Conservation (phyloP, 2,113 vertebrate species). For the Blennius ocellaris region DNA sequence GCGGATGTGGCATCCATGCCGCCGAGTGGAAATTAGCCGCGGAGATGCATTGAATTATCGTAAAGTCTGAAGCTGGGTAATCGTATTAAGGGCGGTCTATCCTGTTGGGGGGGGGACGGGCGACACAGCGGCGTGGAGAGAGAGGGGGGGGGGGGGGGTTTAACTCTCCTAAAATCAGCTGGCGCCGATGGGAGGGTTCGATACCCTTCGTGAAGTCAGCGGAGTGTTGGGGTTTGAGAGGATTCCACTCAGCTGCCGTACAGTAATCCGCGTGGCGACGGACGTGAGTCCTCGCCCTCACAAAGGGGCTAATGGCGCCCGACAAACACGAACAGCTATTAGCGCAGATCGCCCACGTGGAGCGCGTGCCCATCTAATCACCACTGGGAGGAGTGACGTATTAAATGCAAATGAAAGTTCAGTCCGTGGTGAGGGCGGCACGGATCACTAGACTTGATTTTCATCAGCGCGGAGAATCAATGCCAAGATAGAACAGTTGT, state of each 20-base stretch:
- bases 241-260: too few relatives aligned
- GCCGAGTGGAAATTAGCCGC: slow-evolving; percentile 72
- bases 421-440: slow-evolving; percentile 22
- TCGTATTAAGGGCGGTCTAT: slow-evolving; percentile 76
- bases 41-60: slow-evolving; percentile 79
- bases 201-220: slow-evolving; percentile 40
- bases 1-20: slow-evolving; percentile 71
- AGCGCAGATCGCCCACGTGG: slow-evolving; percentile 49
- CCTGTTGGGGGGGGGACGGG: slow-evolving; percentile 67
- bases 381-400: slow-evolving; percentile 42
- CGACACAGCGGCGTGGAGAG: too few relatives aligned
- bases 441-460: slow-evolving; percentile 8
- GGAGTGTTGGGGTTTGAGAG: too few relatives aligned
- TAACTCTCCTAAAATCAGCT: slow-evolving; percentile 54
- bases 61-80: slow-evolving; percentile 78
- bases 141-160: slow-evolving; percentile 35
- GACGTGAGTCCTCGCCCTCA: neutral
- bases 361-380: slow-evolving; percentile 49
- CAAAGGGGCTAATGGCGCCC: slow-evolving; percentile 63
- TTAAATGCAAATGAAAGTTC: slow-evolving; percentile 68
- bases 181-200: slow-evolving; percentile 30
- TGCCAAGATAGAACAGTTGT: neutral
- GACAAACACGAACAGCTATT: slow-evolving; percentile 47
- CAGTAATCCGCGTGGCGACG: too few relatives aligned
- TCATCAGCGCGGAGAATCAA: too few relatives aligned